A percentile compares a stretch with the other conserved stretches of the same genome.
Conservation (phyloP, 2,113 vertebrate species). For the Lasiurus borealis region DNA sequence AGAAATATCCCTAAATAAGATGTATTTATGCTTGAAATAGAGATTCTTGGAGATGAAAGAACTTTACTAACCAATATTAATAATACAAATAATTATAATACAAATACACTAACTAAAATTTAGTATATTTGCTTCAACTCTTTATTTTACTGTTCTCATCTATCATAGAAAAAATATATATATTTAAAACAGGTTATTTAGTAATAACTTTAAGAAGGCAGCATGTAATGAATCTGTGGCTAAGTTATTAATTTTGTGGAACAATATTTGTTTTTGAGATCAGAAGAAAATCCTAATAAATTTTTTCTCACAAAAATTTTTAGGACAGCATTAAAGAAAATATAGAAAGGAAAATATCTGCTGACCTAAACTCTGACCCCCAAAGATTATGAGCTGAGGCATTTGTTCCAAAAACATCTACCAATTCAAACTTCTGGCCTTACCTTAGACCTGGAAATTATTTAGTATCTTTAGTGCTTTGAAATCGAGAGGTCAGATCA, state of each 20-base stretch:
- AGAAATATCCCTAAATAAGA: conserved; percentile 17
- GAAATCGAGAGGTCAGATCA: not conserved
- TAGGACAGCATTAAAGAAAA: not conserved
- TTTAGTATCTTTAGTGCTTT: conserved; percentile 37
- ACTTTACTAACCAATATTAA: conserved; percentile 32
- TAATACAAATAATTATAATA: not conserved
- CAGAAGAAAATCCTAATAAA: not conserved
- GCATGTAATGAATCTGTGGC: not conserved
- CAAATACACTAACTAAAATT: conserved; percentile 24
- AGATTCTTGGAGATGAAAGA: conserved; percentile 11
- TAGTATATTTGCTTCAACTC: conserved; percentile 46
- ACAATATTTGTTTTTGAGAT: not conserved
- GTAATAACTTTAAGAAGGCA: conserved; percentile 16
- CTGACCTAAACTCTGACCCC: not conserved
- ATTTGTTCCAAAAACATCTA: not conserved
- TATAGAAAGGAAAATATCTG: not conserved
- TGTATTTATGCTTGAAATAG: conserved; percentile 44
- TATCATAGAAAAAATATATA: not conserved
- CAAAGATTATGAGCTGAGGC: not conserved
- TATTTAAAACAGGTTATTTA: not conserved
- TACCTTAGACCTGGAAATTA: not conserved
- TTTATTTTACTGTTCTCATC: not conserved
- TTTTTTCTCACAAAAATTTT: not conserved
- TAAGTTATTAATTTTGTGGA: conserved; percentile 43
- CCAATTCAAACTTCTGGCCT: not conserved